Conservation (phyloP, 2,113 vertebrate genomes). For the Edolisoma coerulescens region DNA sequence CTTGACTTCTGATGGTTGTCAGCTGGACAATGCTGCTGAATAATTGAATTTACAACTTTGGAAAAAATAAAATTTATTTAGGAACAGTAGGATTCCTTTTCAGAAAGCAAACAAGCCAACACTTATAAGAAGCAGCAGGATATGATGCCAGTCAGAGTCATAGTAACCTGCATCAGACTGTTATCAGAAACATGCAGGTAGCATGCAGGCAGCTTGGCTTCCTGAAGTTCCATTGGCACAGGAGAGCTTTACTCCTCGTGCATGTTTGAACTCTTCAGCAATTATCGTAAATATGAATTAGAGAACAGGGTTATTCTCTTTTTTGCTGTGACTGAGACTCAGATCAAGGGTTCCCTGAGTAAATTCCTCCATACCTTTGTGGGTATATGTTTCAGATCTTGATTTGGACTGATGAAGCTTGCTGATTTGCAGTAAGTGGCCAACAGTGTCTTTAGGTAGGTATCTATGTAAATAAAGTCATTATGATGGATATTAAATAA, state of each 20-base stretch:
- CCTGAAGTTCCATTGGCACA: neutral
- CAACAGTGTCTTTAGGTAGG: neutral
- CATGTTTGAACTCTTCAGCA: neutral
- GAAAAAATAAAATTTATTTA: neutral
- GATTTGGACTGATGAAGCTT: neutral
- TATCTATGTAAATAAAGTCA: neutral
- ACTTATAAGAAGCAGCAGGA: neutral
- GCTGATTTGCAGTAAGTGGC: neutral
- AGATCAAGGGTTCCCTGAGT: neutral
- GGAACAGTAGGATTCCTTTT: neutral
- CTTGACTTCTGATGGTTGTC: neutral
- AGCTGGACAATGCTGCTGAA: neutral
- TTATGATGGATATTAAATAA: neutral
- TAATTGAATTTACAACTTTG: neutral
- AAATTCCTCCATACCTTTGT: neutral
- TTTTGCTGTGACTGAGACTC: neutral
- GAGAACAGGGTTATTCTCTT: neutral
- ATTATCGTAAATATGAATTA: neutral
- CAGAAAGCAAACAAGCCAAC: neutral
- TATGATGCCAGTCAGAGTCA: neutral
- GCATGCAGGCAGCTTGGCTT: neutral
- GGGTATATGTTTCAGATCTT: neutral
- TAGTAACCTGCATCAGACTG: neutral
- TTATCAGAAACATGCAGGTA: neutral
- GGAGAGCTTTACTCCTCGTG: neutral